Evolutionary conservation across 2,888 invertebrate genomes (phyloP), one percentile per base, ranked within the genome.

Genomic region (Nycteola revayana): DNA sequence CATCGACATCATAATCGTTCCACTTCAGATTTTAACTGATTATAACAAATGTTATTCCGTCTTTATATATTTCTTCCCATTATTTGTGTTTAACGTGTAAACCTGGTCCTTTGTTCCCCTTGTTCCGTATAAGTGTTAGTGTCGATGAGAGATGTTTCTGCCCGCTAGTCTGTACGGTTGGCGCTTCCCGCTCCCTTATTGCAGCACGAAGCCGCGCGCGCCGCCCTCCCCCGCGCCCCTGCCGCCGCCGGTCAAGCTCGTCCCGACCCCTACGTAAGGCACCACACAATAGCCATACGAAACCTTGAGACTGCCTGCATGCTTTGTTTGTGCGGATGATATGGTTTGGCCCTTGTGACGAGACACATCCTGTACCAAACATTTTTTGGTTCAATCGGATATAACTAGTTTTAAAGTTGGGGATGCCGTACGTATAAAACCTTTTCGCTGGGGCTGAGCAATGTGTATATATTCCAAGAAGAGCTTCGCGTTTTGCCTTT

Each of bases 101-200:
- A 44, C 50, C 50, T 57, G 32, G 42, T 50, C 49, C 32, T 47
- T 58, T 51, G 56, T 57, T 42, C 61, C 57, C 59, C 40, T 36
- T 48, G 43, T 53, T 44, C 52, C 47, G 41, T 64, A 57, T 55
- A 65, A 75, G 67, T 76, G 79, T 79, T 81, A 80, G 84, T 87
- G 85, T 87, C 87, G 87, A 86, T 88, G 85, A 86, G 87, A 88
- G 87, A 88, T 88, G 85, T 88, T 88, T 88, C 86, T 87, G 82
- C 82, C 85, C 87, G 84, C 82, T 94, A 96, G 95, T 95, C 94
- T 96, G 93, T 95, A 95, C 93, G 95, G 95, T 94, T 95, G 95
- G 95, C 95, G 95, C 93, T 96, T 95, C 93, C 95, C 96, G 92
- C 94, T 96, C 93, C 95, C 95, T 93, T 95, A 96, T 95, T 95